These are phyloP conservation scores for Bubalus kerabau DNA, from an alignment of 2,113 vertebrate genomes.

Conservation along the genomic window DNA sequence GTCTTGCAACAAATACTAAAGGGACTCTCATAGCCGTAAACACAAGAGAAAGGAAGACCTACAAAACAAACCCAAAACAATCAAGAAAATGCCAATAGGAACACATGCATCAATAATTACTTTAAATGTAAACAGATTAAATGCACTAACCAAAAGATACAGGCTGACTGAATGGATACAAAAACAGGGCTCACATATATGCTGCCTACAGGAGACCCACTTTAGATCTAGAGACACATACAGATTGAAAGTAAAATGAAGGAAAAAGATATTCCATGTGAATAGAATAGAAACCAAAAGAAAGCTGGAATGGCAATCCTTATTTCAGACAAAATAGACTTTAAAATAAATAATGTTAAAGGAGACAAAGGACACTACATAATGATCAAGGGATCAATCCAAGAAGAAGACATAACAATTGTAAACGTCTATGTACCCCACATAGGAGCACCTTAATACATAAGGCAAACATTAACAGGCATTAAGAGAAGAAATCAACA, in stretches of 20 bases:
- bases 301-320: not conserved
- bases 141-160: not conserved
- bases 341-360: not conserved
- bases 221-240: not conserved
- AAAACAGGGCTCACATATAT: not conserved
- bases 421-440: not conserved
- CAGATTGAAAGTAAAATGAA: not conserved
- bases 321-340: not conserved
- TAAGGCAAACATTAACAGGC: not conserved
- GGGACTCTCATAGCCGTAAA: not conserved
- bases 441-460: not conserved
- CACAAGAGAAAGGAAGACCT: not conserved
- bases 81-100: not conserved
- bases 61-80: not conserved
- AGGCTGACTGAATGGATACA: not conserved
- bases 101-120: not conserved
- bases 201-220: not conserved
- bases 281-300: not conserved
- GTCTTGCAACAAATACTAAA: not conserved
- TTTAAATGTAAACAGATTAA: not conserved
- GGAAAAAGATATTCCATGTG: not conserved
- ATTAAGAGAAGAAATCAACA: not conserved
- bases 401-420: not conserved
- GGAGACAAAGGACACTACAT: not conserved
- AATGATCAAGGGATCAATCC: not conserved